Percentiles rank a stretch among this genome's conserved stretches.
These are phyloP conservation scores for Aulostomus chinensis DNA, from an alignment of 2,797 vertebrate genomes.

Conservation along the genomic window DNA sequence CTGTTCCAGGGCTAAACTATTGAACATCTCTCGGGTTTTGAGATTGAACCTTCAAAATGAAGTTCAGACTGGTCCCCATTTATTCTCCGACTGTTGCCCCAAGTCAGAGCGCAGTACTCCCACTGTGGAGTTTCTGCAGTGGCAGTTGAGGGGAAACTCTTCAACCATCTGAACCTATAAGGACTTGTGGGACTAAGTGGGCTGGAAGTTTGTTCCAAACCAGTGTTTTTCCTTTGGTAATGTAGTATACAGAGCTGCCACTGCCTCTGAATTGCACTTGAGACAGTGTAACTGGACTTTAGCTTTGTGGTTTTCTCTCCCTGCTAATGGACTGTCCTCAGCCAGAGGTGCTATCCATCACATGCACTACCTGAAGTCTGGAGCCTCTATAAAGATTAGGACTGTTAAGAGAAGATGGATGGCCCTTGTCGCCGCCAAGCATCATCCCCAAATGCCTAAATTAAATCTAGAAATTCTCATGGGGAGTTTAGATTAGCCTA, in stretches of 20 bases:
- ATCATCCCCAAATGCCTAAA: slow-evolving; percentile 87
- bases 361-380: slow-evolving; percentile 82
- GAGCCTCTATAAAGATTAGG: slow-evolving; percentile 92
- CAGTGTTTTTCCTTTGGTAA: slow-evolving; percentile 43
- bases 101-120: slow-evolving; percentile 47
- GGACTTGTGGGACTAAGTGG: slow-evolving; percentile 33
- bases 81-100: slow-evolving; percentile 38
- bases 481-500: slow-evolving; percentile 85
- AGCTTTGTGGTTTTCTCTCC: slow-evolving; percentile 69
- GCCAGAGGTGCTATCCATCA: slow-evolving; percentile 87
- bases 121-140: slow-evolving; percentile 13
- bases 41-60: slow-evolving; percentile 59
- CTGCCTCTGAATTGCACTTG: slow-evolving; percentile 55
- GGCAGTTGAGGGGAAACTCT: slow-evolving; percentile 27
- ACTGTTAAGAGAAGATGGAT: slow-evolving; percentile 93
- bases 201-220: slow-evolving; percentile 58
- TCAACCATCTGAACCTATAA: not conserved
- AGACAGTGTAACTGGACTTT: slow-evolving; percentile 63
- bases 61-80: slow-evolving; percentile 43
- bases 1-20: slow-evolving; percentile 48
- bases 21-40: slow-evolving; percentile 41
- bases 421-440: slow-evolving; percentile 81
- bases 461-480: slow-evolving; percentile 85
- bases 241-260: slow-evolving; percentile 54
- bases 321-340: slow-evolving; percentile 76